Percentiles rank a stretch among this genome's conserved stretches.
Evolutionary conservation across 2,888 invertebrate genomes (phyloP).

Genomic region (Dolichopus griseipennis): DNA sequence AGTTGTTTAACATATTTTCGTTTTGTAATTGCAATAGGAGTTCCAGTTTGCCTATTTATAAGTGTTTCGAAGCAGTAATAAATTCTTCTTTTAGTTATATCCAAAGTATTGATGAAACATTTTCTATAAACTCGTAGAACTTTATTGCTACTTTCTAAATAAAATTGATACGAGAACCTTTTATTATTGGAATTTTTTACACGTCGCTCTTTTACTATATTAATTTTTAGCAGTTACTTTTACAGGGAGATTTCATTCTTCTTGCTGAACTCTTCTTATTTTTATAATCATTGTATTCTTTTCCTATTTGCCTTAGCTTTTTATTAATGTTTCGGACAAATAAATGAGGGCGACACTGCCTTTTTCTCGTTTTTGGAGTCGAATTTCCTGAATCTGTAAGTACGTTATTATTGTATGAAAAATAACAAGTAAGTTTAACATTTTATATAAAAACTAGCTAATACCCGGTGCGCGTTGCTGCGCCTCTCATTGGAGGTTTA

Average conservation of each 20-base stretch:
- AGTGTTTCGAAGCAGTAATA: slow-evolving; percentile 2
- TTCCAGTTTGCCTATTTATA: background rate
- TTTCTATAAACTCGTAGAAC: background rate
- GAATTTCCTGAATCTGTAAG: no score
- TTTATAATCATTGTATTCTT: no score
- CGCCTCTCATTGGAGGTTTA: no score
- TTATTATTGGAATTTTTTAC: background rate
- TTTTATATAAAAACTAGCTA: no score
- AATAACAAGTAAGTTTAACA: no score
- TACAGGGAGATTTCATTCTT: no score
- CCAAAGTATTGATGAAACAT: background rate
- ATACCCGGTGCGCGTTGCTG: no score
- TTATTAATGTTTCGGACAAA: background rate
- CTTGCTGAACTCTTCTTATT: no score
- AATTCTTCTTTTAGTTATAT: background rate
- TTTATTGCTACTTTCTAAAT: background rate
- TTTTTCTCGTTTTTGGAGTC: background rate
- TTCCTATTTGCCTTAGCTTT: no score
- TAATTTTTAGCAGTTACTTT: no score
- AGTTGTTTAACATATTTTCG: no score
- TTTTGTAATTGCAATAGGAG: background rate
- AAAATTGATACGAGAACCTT: background rate
- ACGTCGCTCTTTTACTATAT: background rate
- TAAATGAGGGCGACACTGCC: background rate
- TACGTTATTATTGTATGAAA: no score